These are phyloP conservation scores for Pygoscelis antarcticus DNA, from an alignment of 2,113 vertebrate species.

Conservation along the genomic window DNA sequence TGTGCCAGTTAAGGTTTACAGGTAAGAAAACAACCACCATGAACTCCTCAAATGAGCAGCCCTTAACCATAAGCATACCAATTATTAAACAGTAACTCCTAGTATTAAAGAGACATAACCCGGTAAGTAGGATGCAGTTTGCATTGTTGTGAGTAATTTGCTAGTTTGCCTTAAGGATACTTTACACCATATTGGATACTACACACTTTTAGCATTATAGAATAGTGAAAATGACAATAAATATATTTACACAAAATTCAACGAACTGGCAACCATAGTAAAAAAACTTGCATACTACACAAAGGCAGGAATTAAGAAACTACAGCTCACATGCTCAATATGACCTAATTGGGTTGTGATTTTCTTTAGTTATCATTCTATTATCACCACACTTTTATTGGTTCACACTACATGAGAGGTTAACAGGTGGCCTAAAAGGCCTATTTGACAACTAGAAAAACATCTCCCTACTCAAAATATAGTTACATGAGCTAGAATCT, in stretches of 20 bases:
- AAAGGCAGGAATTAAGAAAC: neutral
- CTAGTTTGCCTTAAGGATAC: neutral
- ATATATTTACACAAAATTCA: neutral
- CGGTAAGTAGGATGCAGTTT: fast-evolving
- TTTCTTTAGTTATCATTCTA: neutral
- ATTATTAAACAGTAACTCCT: neutral
- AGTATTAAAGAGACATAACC: neutral
- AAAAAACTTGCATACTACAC: neutral
- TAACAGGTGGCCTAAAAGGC: neutral
- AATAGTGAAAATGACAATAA: neutral
- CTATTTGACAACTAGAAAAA: neutral
- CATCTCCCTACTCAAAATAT: neutral
- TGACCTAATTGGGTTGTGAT: neutral
- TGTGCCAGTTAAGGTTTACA: neutral
- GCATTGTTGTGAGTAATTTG: neutral
- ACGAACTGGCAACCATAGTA: fast-evolving
- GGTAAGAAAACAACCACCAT: neutral
- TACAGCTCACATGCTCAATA: neutral
- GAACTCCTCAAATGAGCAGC: neutral
- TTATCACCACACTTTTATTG: neutral
- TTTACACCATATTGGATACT: neutral
- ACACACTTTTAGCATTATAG: neutral
- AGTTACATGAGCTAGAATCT: neutral
- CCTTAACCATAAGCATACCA: neutral
- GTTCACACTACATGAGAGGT: neutral